Evolutionary conservation across 2,797 vertebrate genomes (phyloP).

Genomic region (Muraenolepis orangiensis): DNA sequence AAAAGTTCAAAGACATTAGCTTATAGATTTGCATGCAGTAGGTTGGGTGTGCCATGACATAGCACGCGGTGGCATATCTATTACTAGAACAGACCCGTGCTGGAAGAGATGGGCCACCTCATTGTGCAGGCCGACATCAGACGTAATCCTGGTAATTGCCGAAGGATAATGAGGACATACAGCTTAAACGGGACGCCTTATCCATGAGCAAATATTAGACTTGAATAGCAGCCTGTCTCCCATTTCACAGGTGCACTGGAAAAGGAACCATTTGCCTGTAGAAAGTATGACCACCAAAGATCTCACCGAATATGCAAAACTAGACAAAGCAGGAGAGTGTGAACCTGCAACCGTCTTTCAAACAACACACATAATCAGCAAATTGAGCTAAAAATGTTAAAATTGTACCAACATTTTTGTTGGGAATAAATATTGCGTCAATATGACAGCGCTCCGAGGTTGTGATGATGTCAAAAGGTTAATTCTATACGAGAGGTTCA

Average conservation of each 20-base stretch:
- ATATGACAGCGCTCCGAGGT: too few relatives aligned
- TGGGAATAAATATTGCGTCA: too few relatives aligned
- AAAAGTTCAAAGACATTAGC: too few relatives aligned
- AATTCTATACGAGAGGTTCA: too few relatives aligned
- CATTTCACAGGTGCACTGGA: conserved; percentile 32
- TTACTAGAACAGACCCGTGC: background rate
- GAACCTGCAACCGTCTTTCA: background rate
- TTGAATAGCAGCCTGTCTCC: conserved; percentile 19
- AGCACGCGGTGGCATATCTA: background rate
- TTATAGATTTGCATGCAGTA: background rate
- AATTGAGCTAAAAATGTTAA: background rate
- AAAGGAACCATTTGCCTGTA: conserved; percentile 27
- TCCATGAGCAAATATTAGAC: conserved; percentile 57
- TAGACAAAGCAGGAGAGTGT: conserved; percentile 17
- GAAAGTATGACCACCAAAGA: conserved; percentile 46
- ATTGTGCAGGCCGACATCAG: background rate
- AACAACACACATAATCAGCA: background rate
- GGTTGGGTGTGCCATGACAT: background rate
- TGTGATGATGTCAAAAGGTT: too few relatives aligned
- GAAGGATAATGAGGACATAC: background rate
- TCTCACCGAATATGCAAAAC: conserved; percentile 52
- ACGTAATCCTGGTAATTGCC: background rate
- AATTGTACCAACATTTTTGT: too few relatives aligned
- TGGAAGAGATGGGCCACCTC: background rate
- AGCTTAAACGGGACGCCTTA: conserved; percentile 6